Evolutionary conservation across 2,888 invertebrate species (phyloP), one percentile per base, ranked within the genome.

Genomic region (Villa cingulata): DNA sequence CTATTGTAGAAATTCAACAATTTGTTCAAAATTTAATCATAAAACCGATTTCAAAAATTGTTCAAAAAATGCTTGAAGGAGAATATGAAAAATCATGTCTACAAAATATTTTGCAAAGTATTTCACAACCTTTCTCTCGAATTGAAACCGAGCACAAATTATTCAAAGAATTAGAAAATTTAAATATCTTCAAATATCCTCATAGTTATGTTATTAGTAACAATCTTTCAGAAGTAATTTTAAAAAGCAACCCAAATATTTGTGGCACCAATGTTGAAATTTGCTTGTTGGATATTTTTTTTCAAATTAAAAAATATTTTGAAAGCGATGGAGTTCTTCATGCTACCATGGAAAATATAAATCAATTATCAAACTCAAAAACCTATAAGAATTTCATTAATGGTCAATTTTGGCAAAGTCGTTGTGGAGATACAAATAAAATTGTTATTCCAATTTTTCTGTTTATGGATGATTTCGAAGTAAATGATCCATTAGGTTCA

Each of bases 231-330:
- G 40, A 40, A 40, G 40, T 40, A 15, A 4, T 41, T 41, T 7
- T 41, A 27, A 41, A 29, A 27, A 27, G 29, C 27, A n/a, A n/a
- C 5, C 41, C 42, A 32, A 19, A 27, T 41, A 29, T 43, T 15
- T 34, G 15, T 16, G n/a, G 15, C 19, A 43, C 29, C 19, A 27
- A 27, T 16, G 12, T 23, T 27, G 15, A 41, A 17, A 27, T 20
- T 2, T 41, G 41, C 18, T 27, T 41, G n/a, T n/a, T 41, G 23
- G 40, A 40, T 20, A 40, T 40, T 15, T 15, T 23, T 1, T 40
- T 40, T 23, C 40, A 40, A 40, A 20, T 40, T 9, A 40, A 40
- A 40, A 40, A 40, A 40, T 40, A 20, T 20, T 27, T 42, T 42
- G 42, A 42, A 42, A 36, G n/a, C 16, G 5, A 36, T 14, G 16